Conservation (phyloP, 2,888 invertebrate species). For the Tenthredo livida region DNA sequence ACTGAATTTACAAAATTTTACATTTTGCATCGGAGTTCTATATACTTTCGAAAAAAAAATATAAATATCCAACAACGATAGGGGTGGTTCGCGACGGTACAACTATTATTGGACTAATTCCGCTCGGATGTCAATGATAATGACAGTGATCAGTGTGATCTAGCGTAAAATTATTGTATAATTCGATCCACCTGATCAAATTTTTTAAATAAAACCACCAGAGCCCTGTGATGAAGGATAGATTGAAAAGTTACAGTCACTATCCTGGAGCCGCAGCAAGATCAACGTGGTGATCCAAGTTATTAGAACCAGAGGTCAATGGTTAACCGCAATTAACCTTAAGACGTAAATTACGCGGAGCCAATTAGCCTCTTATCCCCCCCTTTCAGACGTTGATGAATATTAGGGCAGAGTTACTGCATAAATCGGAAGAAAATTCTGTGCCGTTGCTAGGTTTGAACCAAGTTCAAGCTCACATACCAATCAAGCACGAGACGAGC, state of each 20-base stretch:
- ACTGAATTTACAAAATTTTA: not conserved
- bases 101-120: not conserved
- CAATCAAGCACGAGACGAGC: not conserved
- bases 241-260: slow-evolving; percentile 14
- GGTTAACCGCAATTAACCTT: slow-evolving; percentile 38
- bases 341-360: not conserved
- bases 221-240: not conserved
- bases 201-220: not conserved
- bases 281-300: not conserved
- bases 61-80: not conserved
- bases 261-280: not conserved
- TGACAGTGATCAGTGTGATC: not conserved
- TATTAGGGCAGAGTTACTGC: not conserved
- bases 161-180: no score
- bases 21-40: no score
- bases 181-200: not conserved
- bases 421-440: not conserved
- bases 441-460: not conserved
- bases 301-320: slow-evolving; percentile 1
- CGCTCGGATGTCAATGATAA: not conserved
- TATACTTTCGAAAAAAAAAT: not conserved
- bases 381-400: not conserved
- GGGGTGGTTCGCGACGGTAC: not conserved
- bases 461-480: not conserved
- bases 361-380: slow-evolving; percentile 4